Percentiles rank a stretch among this genome's conserved stretches.
Evolutionary conservation across 2,888 invertebrate genomes (phyloP).

Genomic region (Orthosia gothica): DNA sequence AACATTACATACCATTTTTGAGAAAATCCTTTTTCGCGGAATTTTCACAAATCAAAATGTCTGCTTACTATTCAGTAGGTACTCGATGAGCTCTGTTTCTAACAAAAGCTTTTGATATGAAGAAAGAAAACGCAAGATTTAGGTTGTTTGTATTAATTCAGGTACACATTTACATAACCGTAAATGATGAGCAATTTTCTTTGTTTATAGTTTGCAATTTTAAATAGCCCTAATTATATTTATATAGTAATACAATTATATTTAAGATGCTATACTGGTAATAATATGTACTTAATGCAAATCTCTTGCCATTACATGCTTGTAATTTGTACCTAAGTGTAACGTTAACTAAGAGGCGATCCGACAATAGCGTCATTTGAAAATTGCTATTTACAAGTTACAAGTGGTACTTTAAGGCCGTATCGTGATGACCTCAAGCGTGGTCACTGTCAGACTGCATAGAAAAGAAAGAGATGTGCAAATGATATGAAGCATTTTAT

Average conservation of each 20-base stretch:
- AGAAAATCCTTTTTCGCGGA: constrained; percentile 33
- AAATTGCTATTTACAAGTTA: background rate
- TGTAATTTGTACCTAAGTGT: constrained; percentile 9
- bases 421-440: too few species aligned
- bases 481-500: too few species aligned
- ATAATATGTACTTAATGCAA: background rate
- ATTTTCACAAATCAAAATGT: constrained; percentile 46
- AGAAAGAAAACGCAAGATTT: constrained; percentile 7
- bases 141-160: background rate
- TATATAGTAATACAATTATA: too few species aligned
- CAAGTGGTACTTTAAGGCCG: background rate
- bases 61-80: constrained; percentile 24
- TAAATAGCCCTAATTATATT: too few species aligned
- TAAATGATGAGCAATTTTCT: constrained; percentile 10
- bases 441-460: too few species aligned
- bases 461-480: too few species aligned
- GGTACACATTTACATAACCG: background rate
- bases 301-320: constrained; percentile 25
- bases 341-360: background rate
- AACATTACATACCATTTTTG: too few species aligned
- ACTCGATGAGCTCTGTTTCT: constrained; percentile 2
- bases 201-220: constrained; percentile 13
- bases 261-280: too few species aligned
- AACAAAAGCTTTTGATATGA: background rate
- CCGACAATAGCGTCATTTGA: background rate